phyloP scores from a whole-genome alignment of 2,113 vertebrate species.

The Eubucco bourcierii region DNA sequence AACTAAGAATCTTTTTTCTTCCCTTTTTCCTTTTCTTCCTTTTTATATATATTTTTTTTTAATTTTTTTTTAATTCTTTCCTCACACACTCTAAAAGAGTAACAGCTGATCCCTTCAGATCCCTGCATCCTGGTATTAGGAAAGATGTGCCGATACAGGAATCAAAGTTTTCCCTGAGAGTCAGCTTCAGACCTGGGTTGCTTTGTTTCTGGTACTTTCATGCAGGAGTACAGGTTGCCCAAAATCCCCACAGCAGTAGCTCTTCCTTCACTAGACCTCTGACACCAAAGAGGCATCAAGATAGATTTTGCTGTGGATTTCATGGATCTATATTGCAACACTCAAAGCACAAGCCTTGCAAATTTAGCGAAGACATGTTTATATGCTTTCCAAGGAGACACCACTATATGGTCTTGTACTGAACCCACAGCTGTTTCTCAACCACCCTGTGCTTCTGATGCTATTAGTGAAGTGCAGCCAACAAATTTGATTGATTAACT shows the following conservation, averaged over 20 bases:
- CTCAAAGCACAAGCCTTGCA: neutral
- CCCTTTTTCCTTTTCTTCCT: neutral
- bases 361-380: neutral
- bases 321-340: neutral
- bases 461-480: neutral
- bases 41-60: neutral
- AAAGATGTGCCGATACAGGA: neutral
- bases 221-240: neutral
- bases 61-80: too few species aligned
- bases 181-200: neutral
- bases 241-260: neutral
- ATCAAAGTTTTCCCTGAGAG: neutral
- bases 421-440: neutral
- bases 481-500: neutral
- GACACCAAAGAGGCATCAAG: neutral
- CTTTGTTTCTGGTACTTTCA: neutral
- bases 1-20: neutral
- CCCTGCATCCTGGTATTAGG: neutral
- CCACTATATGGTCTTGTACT: neutral
- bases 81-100: neutral
- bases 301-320: neutral
- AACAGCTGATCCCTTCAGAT: neutral
- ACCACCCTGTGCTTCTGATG: neutral
- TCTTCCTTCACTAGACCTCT: neutral
- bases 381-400: neutral